Conservation (phyloP, 2,888 invertebrate genomes). For the Lasioglossum leucozonium region DNA sequence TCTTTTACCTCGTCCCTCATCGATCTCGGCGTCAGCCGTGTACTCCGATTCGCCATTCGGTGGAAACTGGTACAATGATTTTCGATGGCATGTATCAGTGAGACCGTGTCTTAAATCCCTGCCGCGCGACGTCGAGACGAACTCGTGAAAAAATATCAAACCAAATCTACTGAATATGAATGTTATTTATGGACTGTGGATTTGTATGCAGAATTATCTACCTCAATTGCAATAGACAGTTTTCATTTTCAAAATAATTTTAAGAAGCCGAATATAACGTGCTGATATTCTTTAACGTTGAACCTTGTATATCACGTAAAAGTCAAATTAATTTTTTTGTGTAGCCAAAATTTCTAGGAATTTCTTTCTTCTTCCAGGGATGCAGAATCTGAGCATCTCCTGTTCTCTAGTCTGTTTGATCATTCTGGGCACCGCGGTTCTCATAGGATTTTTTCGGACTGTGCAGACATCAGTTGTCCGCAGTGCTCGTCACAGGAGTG, state of each 20-base stretch:
- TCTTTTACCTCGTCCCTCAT: slow-evolving; percentile 21
- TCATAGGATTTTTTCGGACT: slow-evolving; percentile 96
- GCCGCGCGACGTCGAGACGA: no score
- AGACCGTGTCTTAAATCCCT: neutral
- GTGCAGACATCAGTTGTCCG: slow-evolving; percentile 96
- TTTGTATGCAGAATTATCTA: no score
- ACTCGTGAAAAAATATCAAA: no score
- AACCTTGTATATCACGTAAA: no score
- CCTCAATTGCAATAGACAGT: no score
- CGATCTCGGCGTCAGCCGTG: neutral
- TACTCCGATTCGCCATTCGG: neutral
- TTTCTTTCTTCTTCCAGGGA: slow-evolving; percentile 87
- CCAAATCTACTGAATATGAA: no score
- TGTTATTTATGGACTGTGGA: no score
- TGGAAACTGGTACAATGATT: neutral
- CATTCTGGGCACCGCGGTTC: slow-evolving; percentile 93
- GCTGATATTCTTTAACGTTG: no score
- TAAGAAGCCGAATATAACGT: no score
- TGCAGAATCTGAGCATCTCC: slow-evolving; percentile 98
- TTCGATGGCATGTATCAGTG: neutral
- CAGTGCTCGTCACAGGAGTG: slow-evolving; percentile 96
- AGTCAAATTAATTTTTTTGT: no score
- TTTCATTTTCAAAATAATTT: no score
- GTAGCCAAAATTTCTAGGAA: neutral
- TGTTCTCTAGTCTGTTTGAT: slow-evolving; percentile 97